Percentiles rank a stretch among this genome's conserved stretches.
Evolutionary conservation across 1,140 invertebrate genomes (phyloP).

Genomic region (Drosophila athabasca): DNA sequence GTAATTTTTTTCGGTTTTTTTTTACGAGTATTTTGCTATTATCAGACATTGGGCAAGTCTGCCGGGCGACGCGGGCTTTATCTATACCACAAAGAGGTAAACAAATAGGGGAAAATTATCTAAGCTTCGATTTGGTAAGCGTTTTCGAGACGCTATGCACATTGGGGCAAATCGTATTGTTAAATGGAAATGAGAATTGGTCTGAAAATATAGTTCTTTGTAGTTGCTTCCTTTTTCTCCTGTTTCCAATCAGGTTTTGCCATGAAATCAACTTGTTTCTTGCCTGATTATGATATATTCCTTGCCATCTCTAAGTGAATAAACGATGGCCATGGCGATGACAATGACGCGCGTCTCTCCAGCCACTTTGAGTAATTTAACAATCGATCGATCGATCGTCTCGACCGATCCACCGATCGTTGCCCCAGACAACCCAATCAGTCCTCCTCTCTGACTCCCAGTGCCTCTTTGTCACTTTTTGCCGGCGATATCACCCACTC

Average conservation of each 20-base stretch:
- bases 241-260: background rate
- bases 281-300: slow-evolving; percentile 16
- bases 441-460: slow-evolving; percentile 15
- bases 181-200: background rate
- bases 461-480: slow-evolving; percentile 12
- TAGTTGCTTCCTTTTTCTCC: no score
- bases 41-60: slow-evolving; percentile 55
- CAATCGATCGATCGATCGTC: slow-evolving; percentile 32
- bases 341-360: slow-evolving; percentile 3
- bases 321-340: slow-evolving; percentile 3
- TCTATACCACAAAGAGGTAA: slow-evolving; percentile 74
- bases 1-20: slow-evolving; percentile 44
- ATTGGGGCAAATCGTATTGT: slow-evolving; percentile 24
- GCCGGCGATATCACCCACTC: slow-evolving; percentile 13
- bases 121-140: slow-evolving; percentile 71
- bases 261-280: no score
- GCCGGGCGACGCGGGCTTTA: slow-evolving; percentile 58
- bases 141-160: slow-evolving; percentile 39
- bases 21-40: slow-evolving; percentile 21
- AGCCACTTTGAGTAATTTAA: slow-evolving; percentile 23
- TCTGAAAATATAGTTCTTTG: no score
- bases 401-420: slow-evolving; percentile 21
- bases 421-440: slow-evolving; percentile 21
- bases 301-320: background rate
- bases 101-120: slow-evolving; percentile 73